Base-by-base conservation (phyloP, 2,113 vertebrate genomes). In the Cebus imitator region DNA sequence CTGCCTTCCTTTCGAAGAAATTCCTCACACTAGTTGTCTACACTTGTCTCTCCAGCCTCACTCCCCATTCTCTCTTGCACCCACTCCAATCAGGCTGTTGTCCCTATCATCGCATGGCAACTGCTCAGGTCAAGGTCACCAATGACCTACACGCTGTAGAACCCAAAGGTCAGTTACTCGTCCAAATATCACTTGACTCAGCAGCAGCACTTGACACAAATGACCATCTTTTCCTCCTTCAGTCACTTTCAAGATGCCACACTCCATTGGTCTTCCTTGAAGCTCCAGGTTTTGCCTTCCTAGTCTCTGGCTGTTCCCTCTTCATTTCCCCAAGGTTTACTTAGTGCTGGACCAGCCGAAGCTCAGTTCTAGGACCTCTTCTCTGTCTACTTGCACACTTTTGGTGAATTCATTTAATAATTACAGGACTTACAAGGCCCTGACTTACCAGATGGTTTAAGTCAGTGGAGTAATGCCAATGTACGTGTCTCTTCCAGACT, bases 361-460 rank as follows among this genome's bases (percentile, higher is more conserved):
- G 27, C 27, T 86, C 45, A 23, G 27, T 25, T 27, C 32, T 55
- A 30, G n/a, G 66, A 48, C 8, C 8, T 76, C 35, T 57, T 50
- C 27, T 68, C 82, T 32, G 30, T 43, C 23, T 16, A 2, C n/a
- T 35, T 8, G 1, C 1, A 6, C 5, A 2, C 4, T 32, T 48
- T 37, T 14, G 14, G 32, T 21, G 80, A 48, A 35, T 11, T 57
- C 32, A 5, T 12, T 73, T 20, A 83, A 0, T 4, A n/a, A 55
- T 3, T 11, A 18, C 55, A 18, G 8, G 23, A 64, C 17, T 30
- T 64, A 64, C 61, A 64, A 64, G 27, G 61, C 27, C 61, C 61
- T 64, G 61, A 32, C 61, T 64, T 32, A 64, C 27, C 61, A 32
- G 61, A 27, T 64, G 61, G 5, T 64, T 64, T 64, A 64, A 64